phyloP scores from a whole-genome alignment of 2,113 vertebrate genomes.

The Actenoides lindsayi region DNA sequence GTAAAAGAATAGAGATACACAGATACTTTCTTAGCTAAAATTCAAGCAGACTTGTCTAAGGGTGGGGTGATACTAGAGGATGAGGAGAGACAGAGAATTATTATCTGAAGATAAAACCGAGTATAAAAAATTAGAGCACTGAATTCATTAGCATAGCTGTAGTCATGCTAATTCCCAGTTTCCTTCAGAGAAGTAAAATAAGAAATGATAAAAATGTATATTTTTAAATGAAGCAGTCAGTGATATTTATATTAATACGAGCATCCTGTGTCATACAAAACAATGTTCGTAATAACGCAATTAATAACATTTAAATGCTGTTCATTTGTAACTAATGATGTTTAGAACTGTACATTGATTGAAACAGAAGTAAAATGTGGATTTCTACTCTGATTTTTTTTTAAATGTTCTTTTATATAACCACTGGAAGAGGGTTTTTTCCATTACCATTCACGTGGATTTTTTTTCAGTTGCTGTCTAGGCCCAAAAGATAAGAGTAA shows the following conservation, averaged over 20 bases:
- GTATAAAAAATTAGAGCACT: not conserved
- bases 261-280: not conserved
- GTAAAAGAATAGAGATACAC: not conserved
- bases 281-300: not conserved
- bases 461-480: not conserved
- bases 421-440: not conserved
- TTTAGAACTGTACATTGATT: not conserved
- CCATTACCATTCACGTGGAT: not conserved
- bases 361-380: not conserved
- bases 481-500: not conserved
- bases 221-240: not conserved
- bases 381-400: constrained; percentile 2
- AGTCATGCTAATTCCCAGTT: not conserved
- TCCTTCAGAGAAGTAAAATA: not conserved
- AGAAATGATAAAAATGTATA: not conserved
- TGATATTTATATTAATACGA: not conserved
- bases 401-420: not conserved
- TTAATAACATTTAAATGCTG: not conserved
- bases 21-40: constrained; percentile 18
- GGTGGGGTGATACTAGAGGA: constrained; percentile 27
- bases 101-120: not conserved
- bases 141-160: not conserved
- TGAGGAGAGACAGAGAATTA: constrained; percentile 18
- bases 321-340: not conserved
- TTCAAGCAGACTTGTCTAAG: constrained; percentile 37